These are phyloP conservation scores for Drosophila conformis DNA, from an alignment of 2,888 invertebrate genomes.

Conservation along the genomic window DNA sequence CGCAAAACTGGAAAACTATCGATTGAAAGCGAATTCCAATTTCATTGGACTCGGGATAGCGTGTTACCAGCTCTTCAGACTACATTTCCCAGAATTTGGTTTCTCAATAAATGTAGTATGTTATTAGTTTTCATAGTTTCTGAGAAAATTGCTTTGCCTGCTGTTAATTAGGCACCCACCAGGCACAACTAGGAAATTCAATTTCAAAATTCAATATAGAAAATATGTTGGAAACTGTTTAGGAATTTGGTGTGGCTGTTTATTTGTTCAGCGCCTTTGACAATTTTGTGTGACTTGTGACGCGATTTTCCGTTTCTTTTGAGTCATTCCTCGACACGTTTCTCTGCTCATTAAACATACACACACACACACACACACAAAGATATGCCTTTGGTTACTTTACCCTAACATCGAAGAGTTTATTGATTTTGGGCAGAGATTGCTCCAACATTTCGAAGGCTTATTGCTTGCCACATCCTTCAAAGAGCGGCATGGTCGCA, in stretches of 20 bases:
- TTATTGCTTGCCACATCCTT: neutral
- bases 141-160: slow-evolving; percentile 32
- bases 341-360: slow-evolving; percentile 32
- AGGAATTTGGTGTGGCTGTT: slow-evolving; percentile 21
- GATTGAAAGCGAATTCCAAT: neutral
- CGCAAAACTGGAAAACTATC: neutral
- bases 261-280: slow-evolving; percentile 38
- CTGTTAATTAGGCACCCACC: slow-evolving; percentile 51
- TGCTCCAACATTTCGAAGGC: neutral
- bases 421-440: neutral
- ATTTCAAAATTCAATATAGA: slow-evolving; percentile 40
- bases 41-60: neutral
- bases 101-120: slow-evolving; percentile 19
- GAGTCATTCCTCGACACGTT: slow-evolving; percentile 7
- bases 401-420: neutral
- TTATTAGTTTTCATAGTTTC: slow-evolving; percentile 18
- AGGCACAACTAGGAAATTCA: slow-evolving; percentile 15
- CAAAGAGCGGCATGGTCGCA: neutral
- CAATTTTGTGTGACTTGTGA: slow-evolving; percentile 63
- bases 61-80: neutral
- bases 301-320: slow-evolving; percentile 43
- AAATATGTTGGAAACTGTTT: slow-evolving; percentile 35
- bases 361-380: neutral
- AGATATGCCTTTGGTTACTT: neutral
- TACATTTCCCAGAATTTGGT: slow-evolving; percentile 12